A percentile compares a stretch with the other conserved stretches of the same genome.
These are phyloP conservation scores for Pocillopora meandrina DNA, from an alignment of 92 coral and sea anemone species.

Conservation along the genomic window DNA sequence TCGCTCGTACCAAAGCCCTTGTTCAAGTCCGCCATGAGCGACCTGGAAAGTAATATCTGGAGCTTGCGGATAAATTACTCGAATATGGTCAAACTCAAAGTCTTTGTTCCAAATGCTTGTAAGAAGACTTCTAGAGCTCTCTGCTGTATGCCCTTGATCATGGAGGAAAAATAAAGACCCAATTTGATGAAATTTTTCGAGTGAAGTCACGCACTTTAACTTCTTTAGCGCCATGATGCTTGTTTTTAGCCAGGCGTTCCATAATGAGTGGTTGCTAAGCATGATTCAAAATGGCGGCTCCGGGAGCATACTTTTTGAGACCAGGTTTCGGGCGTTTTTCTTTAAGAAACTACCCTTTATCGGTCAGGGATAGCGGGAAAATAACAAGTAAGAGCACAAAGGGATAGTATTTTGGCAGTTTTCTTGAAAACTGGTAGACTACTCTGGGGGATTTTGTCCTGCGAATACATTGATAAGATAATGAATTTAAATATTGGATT, in stretches of 20 bases:
- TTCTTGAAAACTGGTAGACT: too few relatives aligned
- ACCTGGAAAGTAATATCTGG: conserved; percentile 67
- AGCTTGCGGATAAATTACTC: conserved; percentile 80
- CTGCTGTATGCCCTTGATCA: conserved; percentile 78
- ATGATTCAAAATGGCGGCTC: conserved; percentile 82
- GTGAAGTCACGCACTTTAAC: conserved; percentile 61
- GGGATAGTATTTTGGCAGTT: too few relatives aligned
- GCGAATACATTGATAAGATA: too few relatives aligned
- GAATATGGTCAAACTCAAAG: conserved; percentile 66
- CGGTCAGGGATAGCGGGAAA: not conserved
- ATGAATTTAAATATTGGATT: too few relatives aligned
- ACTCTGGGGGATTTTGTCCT: too few relatives aligned
- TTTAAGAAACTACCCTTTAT: not conserved
- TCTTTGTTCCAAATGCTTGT: conserved; percentile 45
- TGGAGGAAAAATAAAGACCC: conserved; percentile 78
- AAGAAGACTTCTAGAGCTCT: conserved; percentile 45
- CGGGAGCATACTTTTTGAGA: not conserved
- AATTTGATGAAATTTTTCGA: conserved; percentile 72
- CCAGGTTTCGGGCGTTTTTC: not conserved
- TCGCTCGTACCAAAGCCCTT: conserved; percentile 74
- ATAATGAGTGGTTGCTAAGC: conserved; percentile 37
- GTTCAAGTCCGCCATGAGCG: conserved; percentile 36
- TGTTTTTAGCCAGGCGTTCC: too few relatives aligned
- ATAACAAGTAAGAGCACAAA: not conserved
- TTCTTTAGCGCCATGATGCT: conserved; percentile 62